These are phyloP conservation scores for Amphiprion clarkii DNA, from an alignment of 2,797 vertebrate species.

Conservation along the genomic window DNA sequence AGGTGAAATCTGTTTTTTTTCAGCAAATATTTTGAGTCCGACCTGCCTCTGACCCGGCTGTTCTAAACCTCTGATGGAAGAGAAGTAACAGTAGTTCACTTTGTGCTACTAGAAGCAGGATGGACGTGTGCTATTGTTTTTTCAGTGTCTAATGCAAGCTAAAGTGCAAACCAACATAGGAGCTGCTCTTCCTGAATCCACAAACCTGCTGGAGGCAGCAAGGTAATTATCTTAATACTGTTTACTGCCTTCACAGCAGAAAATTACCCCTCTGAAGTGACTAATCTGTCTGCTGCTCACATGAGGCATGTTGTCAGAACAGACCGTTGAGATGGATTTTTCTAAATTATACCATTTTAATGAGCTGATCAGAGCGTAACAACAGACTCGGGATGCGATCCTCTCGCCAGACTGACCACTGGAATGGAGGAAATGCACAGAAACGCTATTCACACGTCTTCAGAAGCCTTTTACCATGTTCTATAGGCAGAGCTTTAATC, in stretches of 20 bases:
- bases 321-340: slow-evolving; percentile 42
- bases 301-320: slow-evolving; percentile 41
- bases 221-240: slow-evolving; percentile 68
- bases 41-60: not conserved
- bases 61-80: not conserved
- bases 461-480: slow-evolving; percentile 28
- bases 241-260: slow-evolving; percentile 63
- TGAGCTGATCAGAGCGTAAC: slow-evolving; percentile 58
- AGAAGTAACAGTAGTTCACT: not conserved
- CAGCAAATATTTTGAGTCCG: not conserved
- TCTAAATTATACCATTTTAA: slow-evolving; percentile 59
- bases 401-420: slow-evolving; percentile 37
- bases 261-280: slow-evolving; percentile 58
- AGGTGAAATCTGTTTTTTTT: not conserved
- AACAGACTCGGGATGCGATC: slow-evolving; percentile 43
- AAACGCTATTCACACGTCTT: slow-evolving; percentile 11
- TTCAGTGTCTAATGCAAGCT: not conserved
- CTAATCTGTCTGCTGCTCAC: slow-evolving; percentile 63
- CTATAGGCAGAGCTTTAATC: slow-evolving; percentile 46
- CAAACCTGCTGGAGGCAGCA: slow-evolving; percentile 49
- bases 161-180: not conserved
- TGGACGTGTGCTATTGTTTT: slow-evolving; percentile 5
- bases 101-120: not conserved
- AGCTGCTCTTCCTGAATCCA: slow-evolving; percentile 26
- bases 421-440: slow-evolving; percentile 20